Evolutionary conservation across 2,888 invertebrate genomes (phyloP), one percentile per base, ranked within the genome.

Genomic region (Elegia similella): DNA sequence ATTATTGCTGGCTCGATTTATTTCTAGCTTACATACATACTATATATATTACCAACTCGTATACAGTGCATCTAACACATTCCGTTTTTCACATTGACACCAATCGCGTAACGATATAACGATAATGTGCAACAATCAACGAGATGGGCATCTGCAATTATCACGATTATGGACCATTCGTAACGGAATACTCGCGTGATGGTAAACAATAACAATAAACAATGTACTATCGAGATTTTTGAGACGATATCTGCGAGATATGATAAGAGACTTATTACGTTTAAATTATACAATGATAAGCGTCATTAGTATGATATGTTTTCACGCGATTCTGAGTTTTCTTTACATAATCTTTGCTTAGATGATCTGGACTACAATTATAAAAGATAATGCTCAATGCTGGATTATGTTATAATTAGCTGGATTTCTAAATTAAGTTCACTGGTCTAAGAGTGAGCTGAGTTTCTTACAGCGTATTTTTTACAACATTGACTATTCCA

Each of bases 101-200:
- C 50, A 50, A 34, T 50, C 16, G 34, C 15, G 16, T 52, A 53
- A 44, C 15, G 17, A 52, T 52, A 8, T 16, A 34, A 50, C 16
- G 52, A 52, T 42, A 52, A 42, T 42, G 7, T 10, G 17, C 16
- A 12, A 42, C 12, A 8, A 53, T 42, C 29, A 13, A 7, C 38
- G 34, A 42, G 42, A 53, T 42, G 42, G n/a, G 23, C 29, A 29
- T 46, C 46, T 23, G 2, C 29, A 42, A 42, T 29, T 42, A 53
- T n/a, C 13, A 29, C n/a, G 42, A 42, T 53, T 42, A 29, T 7
- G 42, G n/a, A 2, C 34, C 29, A 44, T 52, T 52, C 52, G 47
- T 52, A 55, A 32, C 23, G 15, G 55, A 54, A 58, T 17, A 59
- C 43, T 67, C 42, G 65, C 65, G 62, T 69, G 67, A 47, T 58